Conservation (phyloP, 2,888 invertebrate genomes). For the Clusia tigrina region DNA sequence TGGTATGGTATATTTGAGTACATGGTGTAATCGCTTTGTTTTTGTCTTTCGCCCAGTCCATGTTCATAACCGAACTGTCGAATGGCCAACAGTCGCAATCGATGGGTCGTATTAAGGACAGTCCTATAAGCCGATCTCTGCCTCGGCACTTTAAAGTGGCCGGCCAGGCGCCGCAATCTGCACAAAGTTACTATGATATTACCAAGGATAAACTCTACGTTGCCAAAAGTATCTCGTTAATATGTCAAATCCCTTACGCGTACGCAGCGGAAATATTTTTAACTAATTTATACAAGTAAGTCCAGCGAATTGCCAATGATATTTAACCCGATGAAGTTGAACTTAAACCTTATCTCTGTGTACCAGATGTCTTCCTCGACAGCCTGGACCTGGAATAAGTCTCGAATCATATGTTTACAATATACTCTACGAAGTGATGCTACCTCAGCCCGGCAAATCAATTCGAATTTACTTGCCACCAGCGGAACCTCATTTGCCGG, state of each 20-base stretch:
- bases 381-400: slow-evolving; percentile 79
- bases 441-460: slow-evolving; percentile 89
- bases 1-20: background rate
- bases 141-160: slow-evolving; percentile 89
- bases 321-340: too few species aligned
- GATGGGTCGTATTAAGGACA: slow-evolving; percentile 71
- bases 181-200: slow-evolving; percentile 89
- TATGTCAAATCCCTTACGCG: slow-evolving; percentile 91
- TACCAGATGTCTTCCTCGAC: slow-evolving; percentile 77
- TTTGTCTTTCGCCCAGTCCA: slow-evolving; percentile 69
- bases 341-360: slow-evolving; percentile 1
- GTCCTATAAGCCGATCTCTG: slow-evolving; percentile 81
- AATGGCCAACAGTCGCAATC: slow-evolving; percentile 77
- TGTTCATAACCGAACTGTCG: slow-evolving; percentile 89
- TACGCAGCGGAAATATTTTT: slow-evolving; percentile 87
- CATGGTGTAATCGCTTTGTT: background rate
- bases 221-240: slow-evolving; percentile 92
- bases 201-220: slow-evolving; percentile 94
- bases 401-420: slow-evolving; percentile 96
- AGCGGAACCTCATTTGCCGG: slow-evolving; percentile 73
- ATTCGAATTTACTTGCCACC: slow-evolving; percentile 79
- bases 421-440: slow-evolving; percentile 90
- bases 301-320: slow-evolving; percentile 24
- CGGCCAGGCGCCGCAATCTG: slow-evolving; percentile 77
- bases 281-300: slow-evolving; percentile 84